Evolutionary conservation across 1,140 invertebrate species (phyloP).

Genomic region (Wasmannia auropunctata): DNA sequence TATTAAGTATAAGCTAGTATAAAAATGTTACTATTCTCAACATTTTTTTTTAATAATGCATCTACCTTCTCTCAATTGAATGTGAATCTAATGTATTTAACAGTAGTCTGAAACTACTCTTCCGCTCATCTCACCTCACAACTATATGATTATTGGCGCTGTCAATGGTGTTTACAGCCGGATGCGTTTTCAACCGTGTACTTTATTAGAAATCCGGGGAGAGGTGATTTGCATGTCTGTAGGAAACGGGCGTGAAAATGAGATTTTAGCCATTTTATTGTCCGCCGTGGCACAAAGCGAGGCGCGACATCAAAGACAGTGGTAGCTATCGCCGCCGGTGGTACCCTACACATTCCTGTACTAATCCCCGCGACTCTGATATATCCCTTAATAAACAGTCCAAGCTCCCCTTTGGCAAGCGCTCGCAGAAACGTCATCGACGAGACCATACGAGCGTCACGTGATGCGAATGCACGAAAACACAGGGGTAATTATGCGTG

Average conservation of each 20-base stretch:
- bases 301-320: conserved; percentile 78
- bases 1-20: neutral
- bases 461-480: neutral
- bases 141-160: neutral
- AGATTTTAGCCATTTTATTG: conserved; percentile 78
- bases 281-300: conserved; percentile 73
- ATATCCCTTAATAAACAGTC: conserved; percentile 60
- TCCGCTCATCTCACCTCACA: neutral
- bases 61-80: neutral
- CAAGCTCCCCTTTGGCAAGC: conserved; percentile 41
- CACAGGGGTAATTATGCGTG: conserved; percentile 2
- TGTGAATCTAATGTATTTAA: neutral
- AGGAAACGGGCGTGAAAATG: conserved; percentile 71
- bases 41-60: neutral
- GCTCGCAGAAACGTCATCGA: neutral
- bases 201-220: conserved; percentile 56
- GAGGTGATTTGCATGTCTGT: conserved; percentile 57
- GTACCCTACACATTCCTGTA: conserved; percentile 74
- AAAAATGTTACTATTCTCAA: neutral
- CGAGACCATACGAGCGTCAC: neutral
- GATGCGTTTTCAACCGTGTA: neutral
- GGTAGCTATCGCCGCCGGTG: conserved; percentile 75
- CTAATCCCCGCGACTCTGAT: conserved; percentile 61
- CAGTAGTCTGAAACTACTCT: neutral
- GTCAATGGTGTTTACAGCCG: neutral